Evolutionary conservation across 2,797 vertebrate genomes (phyloP), one percentile per base, ranked within the genome.

Genomic region (Cygnus olor): DNA sequence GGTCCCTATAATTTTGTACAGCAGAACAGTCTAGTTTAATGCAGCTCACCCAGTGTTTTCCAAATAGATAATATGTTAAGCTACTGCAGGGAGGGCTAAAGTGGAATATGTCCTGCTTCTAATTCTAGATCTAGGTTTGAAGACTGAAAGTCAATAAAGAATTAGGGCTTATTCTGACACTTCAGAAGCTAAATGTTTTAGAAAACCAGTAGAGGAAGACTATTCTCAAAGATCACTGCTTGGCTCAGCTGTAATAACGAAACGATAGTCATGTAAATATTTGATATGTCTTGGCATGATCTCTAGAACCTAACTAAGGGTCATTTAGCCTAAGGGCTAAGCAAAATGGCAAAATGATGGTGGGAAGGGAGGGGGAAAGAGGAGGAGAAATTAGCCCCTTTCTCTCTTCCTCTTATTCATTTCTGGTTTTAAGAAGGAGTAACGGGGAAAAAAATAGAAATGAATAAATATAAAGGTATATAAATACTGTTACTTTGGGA

Each of bases 301-400:
- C 9, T 40, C 14, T 63, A 49, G 36, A 65, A 18, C 4, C 8
- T 66, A 42, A 51, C 28, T 25, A 24, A 84, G 16, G 6, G 21
- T 42, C 49, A 25, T 51, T 25, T 51, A 14, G 10, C 4, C 82
- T 80, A 85, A 92, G 34, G 22, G 14, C 10, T 83, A 54, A 89
- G 10, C 5, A 92, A 88, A 73, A 65, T 54, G 4, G 17, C 6
- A 51, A 51, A 51, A 51, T 25, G 18, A 53, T 27, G 51, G 25
- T 24, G 51, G 1, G 5, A 3, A 3, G 40, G 6, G 2, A 1
- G 13, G 14, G 4, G 21, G 20, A 10, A 22, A 28, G 32, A 44
- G 14, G 14, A 22, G 11, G 22, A 27, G 53, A 3, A 89, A 68
- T 68, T 83, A 60, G 25, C 60, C 18, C 3, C 15, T 73, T 80